phyloP scores from a whole-genome alignment of 2,888 invertebrate genomes.

The Acronicta alni region DNA sequence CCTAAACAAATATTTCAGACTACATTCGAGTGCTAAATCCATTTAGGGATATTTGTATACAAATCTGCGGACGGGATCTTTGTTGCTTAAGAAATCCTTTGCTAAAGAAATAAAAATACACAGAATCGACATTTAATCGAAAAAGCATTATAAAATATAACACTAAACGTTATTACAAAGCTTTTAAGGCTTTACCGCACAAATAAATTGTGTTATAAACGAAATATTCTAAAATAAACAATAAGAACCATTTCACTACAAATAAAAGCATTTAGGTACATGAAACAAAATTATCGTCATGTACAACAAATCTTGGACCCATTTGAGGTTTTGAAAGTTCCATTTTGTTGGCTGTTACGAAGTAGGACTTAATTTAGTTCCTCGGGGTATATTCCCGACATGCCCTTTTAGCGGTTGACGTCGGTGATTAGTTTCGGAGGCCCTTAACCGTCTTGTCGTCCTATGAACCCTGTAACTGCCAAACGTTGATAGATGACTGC shows the following conservation, averaged over 20 bases:
- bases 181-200: constrained; percentile 3
- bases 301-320: constrained; percentile 24
- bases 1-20: constrained; percentile 36
- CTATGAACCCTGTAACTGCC: constrained; percentile 58
- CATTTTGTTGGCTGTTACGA: constrained; percentile 50
- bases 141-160: too few species aligned
- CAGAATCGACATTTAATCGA: background rate
- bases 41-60: constrained; percentile 25
- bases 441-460: constrained; percentile 49
- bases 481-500: constrained; percentile 66
- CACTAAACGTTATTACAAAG: background rate
- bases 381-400: constrained; percentile 53
- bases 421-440: constrained; percentile 66
- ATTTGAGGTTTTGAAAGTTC: constrained; percentile 28
- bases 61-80: constrained; percentile 3
- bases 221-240: background rate
- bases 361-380: constrained; percentile 60
- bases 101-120: background rate
- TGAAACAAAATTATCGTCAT: constrained; percentile 13
- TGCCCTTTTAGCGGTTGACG: constrained; percentile 63
- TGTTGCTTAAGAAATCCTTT: background rate
- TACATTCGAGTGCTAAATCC: constrained; percentile 18
- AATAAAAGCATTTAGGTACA: constrained; percentile 21
- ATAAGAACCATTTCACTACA: background rate
- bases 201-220: background rate